Percentiles rank a stretch among this genome's conserved stretches.
Conservation (phyloP, 2,888 invertebrate genomes). For the Strigamia crassipes region DNA sequence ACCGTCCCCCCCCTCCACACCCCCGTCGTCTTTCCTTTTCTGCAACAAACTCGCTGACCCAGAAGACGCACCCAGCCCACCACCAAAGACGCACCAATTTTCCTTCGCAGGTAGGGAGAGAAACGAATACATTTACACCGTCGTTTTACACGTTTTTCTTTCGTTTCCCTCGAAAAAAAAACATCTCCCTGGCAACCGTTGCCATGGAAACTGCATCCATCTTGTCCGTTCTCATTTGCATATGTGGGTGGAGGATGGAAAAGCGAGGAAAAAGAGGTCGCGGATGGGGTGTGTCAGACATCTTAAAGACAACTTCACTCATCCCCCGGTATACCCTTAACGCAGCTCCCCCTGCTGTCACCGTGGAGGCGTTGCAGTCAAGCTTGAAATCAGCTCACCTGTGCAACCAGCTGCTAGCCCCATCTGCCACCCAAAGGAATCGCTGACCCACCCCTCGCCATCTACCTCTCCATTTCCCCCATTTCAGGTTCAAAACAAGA, state of each 20-base stretch:
- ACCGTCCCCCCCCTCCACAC: not conserved
- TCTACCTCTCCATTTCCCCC: constrained; percentile 16
- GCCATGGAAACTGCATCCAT: not conserved
- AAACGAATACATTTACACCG: not conserved
- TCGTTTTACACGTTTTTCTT: too few relatives aligned
- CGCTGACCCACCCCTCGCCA: not conserved
- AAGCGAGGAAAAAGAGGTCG: not conserved
- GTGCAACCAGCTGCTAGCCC: constrained; percentile 38
- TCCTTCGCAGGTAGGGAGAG: not conserved
- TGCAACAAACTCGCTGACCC: constrained; percentile 27
- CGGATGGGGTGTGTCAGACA: not conserved
- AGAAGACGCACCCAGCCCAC: constrained; percentile 19
- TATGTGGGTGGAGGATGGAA: not conserved
- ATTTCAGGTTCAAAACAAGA: constrained; percentile 42
- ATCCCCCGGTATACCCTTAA: not conserved
- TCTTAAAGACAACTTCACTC: constrained; percentile 9
- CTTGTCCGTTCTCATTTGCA: constrained; percentile 26
- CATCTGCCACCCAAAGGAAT: constrained; percentile 42
- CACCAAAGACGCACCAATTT: not conserved
- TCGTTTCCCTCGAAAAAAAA: not conserved
- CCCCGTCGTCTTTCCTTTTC: constrained; percentile 28
- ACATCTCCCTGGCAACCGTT: not conserved
- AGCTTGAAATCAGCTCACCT: constrained; percentile 42
- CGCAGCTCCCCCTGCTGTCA: constrained; percentile 12
- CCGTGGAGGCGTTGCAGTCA: constrained; percentile 36